Percentiles rank a stretch among this genome's conserved stretches.
Conservation (phyloP, 2,113 vertebrate genomes). For the Mirounga angustirostris region DNA sequence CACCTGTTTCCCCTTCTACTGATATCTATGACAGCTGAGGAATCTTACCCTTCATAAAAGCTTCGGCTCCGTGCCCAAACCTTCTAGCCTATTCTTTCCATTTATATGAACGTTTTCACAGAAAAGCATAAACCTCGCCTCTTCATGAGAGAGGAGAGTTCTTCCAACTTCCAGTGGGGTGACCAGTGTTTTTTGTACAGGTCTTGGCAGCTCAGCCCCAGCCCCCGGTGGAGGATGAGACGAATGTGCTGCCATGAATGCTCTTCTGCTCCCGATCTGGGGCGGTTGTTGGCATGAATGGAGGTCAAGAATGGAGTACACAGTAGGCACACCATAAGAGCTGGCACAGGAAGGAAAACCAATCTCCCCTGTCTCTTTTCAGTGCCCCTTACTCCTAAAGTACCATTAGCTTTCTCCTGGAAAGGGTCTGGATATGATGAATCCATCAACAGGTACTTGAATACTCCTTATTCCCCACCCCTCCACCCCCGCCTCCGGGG, state of each 20-base stretch:
- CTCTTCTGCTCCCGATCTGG: neutral
- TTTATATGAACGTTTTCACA: neutral
- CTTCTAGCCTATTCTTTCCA: conserved; percentile 33
- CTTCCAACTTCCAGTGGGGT: neutral
- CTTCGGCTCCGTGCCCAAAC: neutral
- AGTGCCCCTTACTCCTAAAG: neutral
- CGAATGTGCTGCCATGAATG: neutral
- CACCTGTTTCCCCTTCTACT: conserved; percentile 67
- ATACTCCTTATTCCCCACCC: neutral
- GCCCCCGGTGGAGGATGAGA: neutral
- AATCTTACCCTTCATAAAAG: conserved; percentile 50
- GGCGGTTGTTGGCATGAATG: neutral
- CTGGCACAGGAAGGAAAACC: neutral
- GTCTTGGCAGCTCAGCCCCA: neutral
- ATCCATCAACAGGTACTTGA: neutral
- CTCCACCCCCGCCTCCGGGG: neutral
- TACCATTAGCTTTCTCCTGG: neutral
- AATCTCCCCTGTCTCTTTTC: neutral
- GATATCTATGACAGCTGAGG: conserved; percentile 68
- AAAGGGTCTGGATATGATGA: neutral
- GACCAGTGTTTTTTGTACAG: neutral
- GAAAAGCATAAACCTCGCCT: conserved; percentile 9
- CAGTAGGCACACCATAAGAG: neutral
- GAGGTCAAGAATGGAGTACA: fast-evolving
- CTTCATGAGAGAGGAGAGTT: neutral